A percentile compares a stretch with the other conserved stretches of the same genome.
Evolutionary conservation across 2,888 invertebrate species (phyloP).

Genomic region (Caenorhabditis sinica): DNA sequence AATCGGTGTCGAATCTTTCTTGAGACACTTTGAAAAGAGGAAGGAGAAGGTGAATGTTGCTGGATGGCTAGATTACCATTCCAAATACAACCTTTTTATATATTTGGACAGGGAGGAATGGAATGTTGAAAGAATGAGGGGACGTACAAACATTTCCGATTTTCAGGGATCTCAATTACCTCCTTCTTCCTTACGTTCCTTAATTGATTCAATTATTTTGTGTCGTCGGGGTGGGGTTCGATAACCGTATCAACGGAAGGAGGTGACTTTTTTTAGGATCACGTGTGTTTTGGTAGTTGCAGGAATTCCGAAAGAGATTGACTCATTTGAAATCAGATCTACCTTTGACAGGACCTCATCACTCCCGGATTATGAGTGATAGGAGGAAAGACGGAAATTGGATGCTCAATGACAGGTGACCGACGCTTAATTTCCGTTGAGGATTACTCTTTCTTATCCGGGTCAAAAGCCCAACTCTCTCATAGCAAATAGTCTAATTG

Average conservation of each 20-base stretch:
- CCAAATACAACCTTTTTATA: conserved; percentile 29
- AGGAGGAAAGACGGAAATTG: conserved; percentile 38
- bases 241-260: conserved; percentile 45
- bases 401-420: conserved; percentile 53
- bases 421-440: conserved; percentile 21
- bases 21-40: conserved; percentile 28
- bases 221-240: conserved; percentile 41
- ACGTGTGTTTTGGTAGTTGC: conserved; percentile 31
- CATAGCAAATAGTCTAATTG: background rate
- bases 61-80: conserved; percentile 43
- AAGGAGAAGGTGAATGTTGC: conserved; percentile 5
- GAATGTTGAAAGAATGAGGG: conserved; percentile 19
- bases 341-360: conserved; percentile 13
- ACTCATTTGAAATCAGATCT: conserved; percentile 35
- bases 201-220: conserved; percentile 58
- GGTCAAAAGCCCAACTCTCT: conserved; percentile 23
- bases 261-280: conserved; percentile 19
- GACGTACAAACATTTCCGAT: conserved; percentile 49
- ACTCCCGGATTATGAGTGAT: conserved; percentile 4
- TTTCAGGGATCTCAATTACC: conserved; percentile 50
- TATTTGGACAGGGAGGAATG: conserved; percentile 12
- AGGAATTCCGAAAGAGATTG: background rate
- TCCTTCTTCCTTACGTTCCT: conserved; percentile 16
- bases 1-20: conserved; percentile 60
- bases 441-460: conserved; percentile 29